Evolutionary conservation across 53 echinoderm and acorn worm species (phyloP).

Genomic region (Paracentrotus lividus): DNA sequence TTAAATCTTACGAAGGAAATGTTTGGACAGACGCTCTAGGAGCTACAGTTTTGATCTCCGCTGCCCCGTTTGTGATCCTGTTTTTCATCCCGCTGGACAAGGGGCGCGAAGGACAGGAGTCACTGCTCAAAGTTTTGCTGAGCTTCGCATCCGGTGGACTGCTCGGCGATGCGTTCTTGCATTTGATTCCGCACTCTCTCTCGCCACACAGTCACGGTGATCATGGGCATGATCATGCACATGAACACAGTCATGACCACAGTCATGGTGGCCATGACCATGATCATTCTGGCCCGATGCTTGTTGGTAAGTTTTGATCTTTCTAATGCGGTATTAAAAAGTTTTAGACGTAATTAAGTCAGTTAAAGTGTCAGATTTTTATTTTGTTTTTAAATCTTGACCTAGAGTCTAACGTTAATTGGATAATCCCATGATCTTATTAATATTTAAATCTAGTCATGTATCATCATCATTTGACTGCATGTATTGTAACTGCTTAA

Average conservation of each 20-base stretch:
- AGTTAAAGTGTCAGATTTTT: too few relatives aligned
- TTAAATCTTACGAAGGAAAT: constrained; percentile 12
- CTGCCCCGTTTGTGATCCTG: constrained; percentile 94
- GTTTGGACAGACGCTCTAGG: constrained; percentile 95
- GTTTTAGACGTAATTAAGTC: too few relatives aligned
- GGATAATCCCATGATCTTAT: too few relatives aligned
- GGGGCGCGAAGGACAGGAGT: constrained; percentile 85
- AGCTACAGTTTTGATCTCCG: constrained; percentile 92
- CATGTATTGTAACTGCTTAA: too few relatives aligned
- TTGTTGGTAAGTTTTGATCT: constrained; percentile 73
- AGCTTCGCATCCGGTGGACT: constrained; percentile 96
- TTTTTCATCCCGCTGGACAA: constrained; percentile 94
- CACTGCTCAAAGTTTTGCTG: constrained; percentile 87
- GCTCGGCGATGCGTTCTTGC: constrained; percentile 95
- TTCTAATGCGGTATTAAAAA: too few relatives aligned
- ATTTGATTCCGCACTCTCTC: constrained; percentile 95
- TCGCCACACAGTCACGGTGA: constrained; percentile 87
- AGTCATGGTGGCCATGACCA: constrained; percentile 73
- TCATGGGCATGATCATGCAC: constrained; percentile 69
- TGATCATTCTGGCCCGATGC: constrained; percentile 73
- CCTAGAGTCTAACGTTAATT: too few relatives aligned
- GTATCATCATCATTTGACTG: too few relatives aligned
- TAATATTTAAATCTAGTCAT: too few relatives aligned
- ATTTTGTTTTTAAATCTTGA: too few relatives aligned
- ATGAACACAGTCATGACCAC: constrained; percentile 76